Evolutionary conservation across 2,113 vertebrate genomes (phyloP), one percentile per base, ranked within the genome.

Genomic region (Rissa tridactyla): DNA sequence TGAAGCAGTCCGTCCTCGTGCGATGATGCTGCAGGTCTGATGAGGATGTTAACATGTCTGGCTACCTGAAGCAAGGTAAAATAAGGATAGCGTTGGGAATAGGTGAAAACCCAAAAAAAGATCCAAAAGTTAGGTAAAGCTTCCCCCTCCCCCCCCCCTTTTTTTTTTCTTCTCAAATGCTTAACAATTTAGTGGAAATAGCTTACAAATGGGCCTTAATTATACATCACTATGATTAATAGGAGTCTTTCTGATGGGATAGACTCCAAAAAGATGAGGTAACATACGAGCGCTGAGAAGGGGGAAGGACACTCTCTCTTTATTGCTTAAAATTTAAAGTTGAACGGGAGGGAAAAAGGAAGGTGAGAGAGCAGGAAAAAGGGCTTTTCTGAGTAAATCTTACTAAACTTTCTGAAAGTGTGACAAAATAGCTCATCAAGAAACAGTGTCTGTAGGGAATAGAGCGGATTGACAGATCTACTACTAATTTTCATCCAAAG

Each of bases 401-500:
- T 57, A 40, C 25, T 65, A 62, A 87, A 64, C 9, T 77, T 91
- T 54, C 61, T 65, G 49, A 25, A 86, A 46, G 36, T 22, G 51
- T 1, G 2, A 51, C 47, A 27, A 82, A 82, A 10, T 34, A 70
- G 15, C 34, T 88, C 54, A 85, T 83, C 5, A 82, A 70, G 51
- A 27, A 26, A 1, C 34, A 29, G 21, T 38, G 10, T 57, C 13
- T 40, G 51, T n/a, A 36, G 36, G 52, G 36, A 90, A 25, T 34
- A 49, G 36, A 64, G 78, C 36, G 47, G 27, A 42, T 44, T 90
- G 84, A 32, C 42, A 29, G 58, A 10, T 82, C 65, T 47, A 44
- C 46, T 81, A 71, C 34, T 66, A 17, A 7, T 76, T 75, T 80
- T 79, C 91, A 85, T 88, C 96, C 86, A 82, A 96, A 97, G 96